Conservation (phyloP, 2,113 vertebrate species). For the Nothoprocta pentlandii region DNA sequence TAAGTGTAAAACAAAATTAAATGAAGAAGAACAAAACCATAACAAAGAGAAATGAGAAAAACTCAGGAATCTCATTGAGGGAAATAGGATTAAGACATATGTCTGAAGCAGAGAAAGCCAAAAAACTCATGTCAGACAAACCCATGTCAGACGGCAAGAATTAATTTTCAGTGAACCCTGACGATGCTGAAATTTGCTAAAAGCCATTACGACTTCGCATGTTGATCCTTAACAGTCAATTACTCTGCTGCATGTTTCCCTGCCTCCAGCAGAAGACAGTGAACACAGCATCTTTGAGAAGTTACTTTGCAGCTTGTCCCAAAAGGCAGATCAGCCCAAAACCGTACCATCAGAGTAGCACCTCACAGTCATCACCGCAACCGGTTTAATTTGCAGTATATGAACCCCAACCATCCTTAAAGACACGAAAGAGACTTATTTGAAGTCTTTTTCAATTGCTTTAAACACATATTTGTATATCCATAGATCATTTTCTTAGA, state of each 20-base stretch:
- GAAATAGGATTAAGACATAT: slow-evolving; percentile 75
- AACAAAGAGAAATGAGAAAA: slow-evolving; percentile 71
- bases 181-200: slow-evolving; percentile 42
- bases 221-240: slow-evolving; percentile 42
- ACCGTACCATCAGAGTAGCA: not conserved
- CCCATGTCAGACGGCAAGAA: slow-evolving; percentile 95
- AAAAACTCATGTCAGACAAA: slow-evolving; percentile 92
- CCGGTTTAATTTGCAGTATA: not conserved
- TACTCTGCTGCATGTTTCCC: slow-evolving; percentile 88
- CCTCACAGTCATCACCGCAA: not conserved
- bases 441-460: not conserved
- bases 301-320: not conserved
- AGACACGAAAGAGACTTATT: not conserved
- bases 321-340: not conserved
- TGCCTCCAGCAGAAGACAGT: slow-evolving; percentile 47
- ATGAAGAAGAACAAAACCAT: slow-evolving; percentile 41
- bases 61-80: slow-evolving; percentile 67
- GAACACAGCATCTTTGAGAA: not conserved
- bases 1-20: slow-evolving; percentile 45
- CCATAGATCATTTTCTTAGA: not conserved
- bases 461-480: not conserved
- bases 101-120: slow-evolving; percentile 88
- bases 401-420: not conserved
- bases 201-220: slow-evolving; percentile 39
- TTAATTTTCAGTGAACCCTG: slow-evolving; percentile 59